These are phyloP conservation scores for Pithys albifrons DNA, from an alignment of 2,113 vertebrate genomes.

Conservation along the genomic window DNA sequence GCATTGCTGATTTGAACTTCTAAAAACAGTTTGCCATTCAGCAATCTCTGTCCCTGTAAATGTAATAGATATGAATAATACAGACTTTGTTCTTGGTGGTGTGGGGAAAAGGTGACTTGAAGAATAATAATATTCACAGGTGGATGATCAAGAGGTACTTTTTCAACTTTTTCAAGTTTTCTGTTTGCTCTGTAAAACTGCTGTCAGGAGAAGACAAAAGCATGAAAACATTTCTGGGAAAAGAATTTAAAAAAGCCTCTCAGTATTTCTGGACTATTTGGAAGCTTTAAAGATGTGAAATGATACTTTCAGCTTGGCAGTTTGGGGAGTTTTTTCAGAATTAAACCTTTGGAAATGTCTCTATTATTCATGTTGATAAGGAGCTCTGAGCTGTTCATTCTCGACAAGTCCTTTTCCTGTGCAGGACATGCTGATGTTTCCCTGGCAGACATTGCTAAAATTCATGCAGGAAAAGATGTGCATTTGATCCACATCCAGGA, in stretches of 20 bases:
- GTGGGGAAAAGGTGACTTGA: not conserved
- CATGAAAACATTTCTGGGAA: not conserved
- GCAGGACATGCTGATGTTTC: constrained; percentile 34
- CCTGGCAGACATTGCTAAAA: not conserved
- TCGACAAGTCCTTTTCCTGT: not conserved
- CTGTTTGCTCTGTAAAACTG: not conserved
- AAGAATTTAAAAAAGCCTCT: not conserved
- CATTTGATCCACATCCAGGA: constrained; percentile 9
- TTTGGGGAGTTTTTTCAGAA: not conserved
- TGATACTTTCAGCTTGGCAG: not conserved
- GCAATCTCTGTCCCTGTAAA: not conserved
- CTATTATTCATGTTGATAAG: not conserved
- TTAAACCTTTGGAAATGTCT: not conserved
- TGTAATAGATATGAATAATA: not conserved
- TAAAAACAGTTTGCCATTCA: not conserved
- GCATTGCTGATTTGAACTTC: not conserved
- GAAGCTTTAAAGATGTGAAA: not conserved
- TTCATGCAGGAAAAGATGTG: constrained; percentile 5
- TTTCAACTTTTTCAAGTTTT: not conserved
- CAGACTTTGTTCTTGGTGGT: not conserved
- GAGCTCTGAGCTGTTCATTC: not conserved
- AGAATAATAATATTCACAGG: not conserved
- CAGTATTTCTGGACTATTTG: not conserved
- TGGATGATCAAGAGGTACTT: not conserved
- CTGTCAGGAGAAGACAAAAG: not conserved